Evolutionary conservation across 2,797 vertebrate species (phyloP).

Genomic region (Pampus argenteus): DNA sequence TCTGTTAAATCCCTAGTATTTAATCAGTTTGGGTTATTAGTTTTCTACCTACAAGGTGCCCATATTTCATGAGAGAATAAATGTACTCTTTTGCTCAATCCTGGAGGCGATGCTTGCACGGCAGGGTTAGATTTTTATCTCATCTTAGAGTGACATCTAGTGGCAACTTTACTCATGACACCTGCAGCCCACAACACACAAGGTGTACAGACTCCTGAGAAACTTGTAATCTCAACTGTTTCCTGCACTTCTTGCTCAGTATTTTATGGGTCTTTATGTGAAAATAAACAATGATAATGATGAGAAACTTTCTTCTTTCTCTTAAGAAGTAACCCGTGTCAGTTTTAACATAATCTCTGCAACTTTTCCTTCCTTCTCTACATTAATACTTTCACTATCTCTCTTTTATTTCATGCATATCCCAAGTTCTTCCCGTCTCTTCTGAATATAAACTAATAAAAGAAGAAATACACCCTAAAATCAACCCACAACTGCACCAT

Average conservation of each 20-base stretch:
- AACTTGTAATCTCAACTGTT: background rate
- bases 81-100: background rate
- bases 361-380: background rate
- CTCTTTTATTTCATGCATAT: background rate
- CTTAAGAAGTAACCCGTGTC: background rate
- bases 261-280: background rate
- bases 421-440: background rate
- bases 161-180: slow-evolving; percentile 49
- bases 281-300: background rate
- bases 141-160: slow-evolving; percentile 84
- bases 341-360: background rate
- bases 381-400: background rate
- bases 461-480: slow-evolving; percentile 18
- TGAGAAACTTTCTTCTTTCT: background rate
- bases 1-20: background rate
- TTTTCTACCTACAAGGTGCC: background rate
- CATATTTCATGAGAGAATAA: background rate
- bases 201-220: background rate
- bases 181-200: no score
- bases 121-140: slow-evolving; percentile 55
- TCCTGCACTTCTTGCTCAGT: background rate
- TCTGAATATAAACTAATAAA: background rate
- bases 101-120: background rate
- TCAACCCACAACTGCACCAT: background rate
- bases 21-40: background rate